Percentiles rank a stretch among this genome's conserved stretches.
Conservation (phyloP, 2,797 vertebrate genomes). For the Siniperca scherzeri region DNA sequence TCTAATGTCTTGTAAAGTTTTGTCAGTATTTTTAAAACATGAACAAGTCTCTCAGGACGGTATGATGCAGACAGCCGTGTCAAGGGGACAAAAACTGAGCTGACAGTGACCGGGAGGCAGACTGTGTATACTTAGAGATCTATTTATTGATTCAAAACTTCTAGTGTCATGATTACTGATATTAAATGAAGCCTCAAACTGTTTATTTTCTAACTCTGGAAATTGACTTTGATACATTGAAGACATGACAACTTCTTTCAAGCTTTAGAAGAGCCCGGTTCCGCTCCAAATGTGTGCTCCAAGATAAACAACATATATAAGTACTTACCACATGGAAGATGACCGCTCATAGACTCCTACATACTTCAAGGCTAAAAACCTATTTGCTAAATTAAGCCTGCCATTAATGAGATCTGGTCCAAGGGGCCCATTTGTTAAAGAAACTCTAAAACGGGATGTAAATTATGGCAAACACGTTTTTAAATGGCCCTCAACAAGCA, state of each 20-base stretch:
- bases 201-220: background rate
- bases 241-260: background rate
- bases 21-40: constrained; percentile 31
- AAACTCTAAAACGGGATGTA: background rate
- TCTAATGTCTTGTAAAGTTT: constrained; percentile 29
- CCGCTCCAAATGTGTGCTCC: background rate
- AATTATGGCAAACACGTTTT: background rate
- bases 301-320: constrained; percentile 17
- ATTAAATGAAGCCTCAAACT: too few species aligned
- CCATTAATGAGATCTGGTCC: constrained; percentile 1
- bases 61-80: constrained; percentile 12
- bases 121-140: background rate
- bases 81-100: constrained; percentile 28
- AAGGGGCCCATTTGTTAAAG: background rate
- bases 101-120: constrained; percentile 25
- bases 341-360: background rate
- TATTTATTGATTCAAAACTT: too few species aligned
- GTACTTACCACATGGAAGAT: background rate
- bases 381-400: constrained; percentile 8
- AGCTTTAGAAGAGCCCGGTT: background rate
- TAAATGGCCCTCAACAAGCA: background rate
- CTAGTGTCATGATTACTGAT: too few species aligned
- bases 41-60: constrained; percentile 22
- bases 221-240: constrained; percentile 11
- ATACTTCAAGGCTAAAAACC: constrained; percentile 4